Conservation (phyloP, 1,140 invertebrate species). For the Gryllus bimaculatus region DNA sequence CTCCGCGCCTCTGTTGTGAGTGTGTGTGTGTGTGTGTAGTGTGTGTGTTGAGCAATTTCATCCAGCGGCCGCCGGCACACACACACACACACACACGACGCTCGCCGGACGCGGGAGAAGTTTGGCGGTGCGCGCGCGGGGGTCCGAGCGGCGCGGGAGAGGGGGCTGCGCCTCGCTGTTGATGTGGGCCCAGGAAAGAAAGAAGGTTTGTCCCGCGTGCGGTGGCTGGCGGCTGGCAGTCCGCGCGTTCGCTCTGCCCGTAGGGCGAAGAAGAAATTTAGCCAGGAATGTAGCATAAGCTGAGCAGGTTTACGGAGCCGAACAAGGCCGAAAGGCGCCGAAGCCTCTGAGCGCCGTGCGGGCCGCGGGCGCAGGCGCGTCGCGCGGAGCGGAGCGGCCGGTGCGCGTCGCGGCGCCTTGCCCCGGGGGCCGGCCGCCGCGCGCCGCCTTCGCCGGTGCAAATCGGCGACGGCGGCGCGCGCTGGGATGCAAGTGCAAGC, state of each 20-base stretch:
- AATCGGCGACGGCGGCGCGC: no score
- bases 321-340: no score
- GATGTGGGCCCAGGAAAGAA: neutral
- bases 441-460: no score
- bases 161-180: neutral
- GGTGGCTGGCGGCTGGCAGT: neutral
- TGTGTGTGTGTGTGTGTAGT: neutral
- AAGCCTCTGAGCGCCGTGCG: no score
- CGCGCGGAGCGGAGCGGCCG: no score
- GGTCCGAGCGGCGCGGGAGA: neutral
- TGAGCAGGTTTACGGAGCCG: no score
- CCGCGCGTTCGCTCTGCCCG: neutral
- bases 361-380: no score
- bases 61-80: neutral
- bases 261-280: neutral
- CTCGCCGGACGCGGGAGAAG: no score
- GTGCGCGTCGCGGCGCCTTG: no score
- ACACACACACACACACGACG: neutral
- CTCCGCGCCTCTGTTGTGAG: neutral
- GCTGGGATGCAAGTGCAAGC: no score
- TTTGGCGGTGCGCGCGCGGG: neutral
- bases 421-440: no score
- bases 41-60: neutral
- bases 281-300: neutral
- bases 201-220: neutral